Base-by-base conservation (phyloP, 2,113 vertebrate genomes). In the Rhinoderma darwinii region DNA sequence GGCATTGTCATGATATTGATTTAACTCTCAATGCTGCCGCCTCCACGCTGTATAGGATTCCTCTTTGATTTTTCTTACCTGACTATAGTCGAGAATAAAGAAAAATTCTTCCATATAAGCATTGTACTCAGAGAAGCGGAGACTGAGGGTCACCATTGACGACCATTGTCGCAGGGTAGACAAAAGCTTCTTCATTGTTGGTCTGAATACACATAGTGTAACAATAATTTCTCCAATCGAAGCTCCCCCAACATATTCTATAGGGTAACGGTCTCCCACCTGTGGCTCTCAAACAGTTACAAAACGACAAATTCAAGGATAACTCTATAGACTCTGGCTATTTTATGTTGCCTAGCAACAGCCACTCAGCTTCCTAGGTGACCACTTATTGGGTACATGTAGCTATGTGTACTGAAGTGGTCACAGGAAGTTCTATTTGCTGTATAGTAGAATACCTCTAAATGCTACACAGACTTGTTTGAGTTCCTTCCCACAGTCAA, bases 1-100 rank as follows among this genome's bases (percentile, higher is more conserved):
- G 35, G 5, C 66, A 70, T 70, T 70, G 66, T 70, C 32, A 35
- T 70, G 66, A 22, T 70, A 70, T 70, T 70, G 66, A 70, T 39
- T 37, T 1, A 35, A 22, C 35, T 6, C 32, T 70, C 17, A 39
- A 17, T 32, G 63, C 9, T 17, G 63, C 12, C 63, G 27, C 63
- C 63, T 70, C 17, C 66, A 1, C 5, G 15, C 32, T 70, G 17
- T 70, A 20, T 7, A 70, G 6, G 32, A 70, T 70, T 70, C 35
- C 11, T 18, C 17, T 37, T 70, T 70, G 66, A 18, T 70, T 35
- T 37, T 70, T 70, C 17, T 70, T 27, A 70, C 35, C 35, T 39
- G 66, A 66, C 27, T 66, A 70, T 22, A 70, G 32, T 20, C 17
- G 39, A 70, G 66, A 70, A 70, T 66, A 70, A 70, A 37, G 66